Conservation (phyloP, 2,113 vertebrate genomes). For the Pan troglodytes region NHGRI_mPanTro3-v2.1_pri NC_072414.2:43170001-43170500, state of each 20-base stretch:
- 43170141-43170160: not conserved
- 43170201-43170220: not conserved
- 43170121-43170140: not conserved
- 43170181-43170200: not conserved
- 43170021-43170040: not conserved
- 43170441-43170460: not conserved
- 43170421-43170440: not conserved
- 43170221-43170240: not conserved
- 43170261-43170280: not conserved
- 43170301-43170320: not conserved
- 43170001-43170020: not conserved
- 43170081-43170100: not conserved
- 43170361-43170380: not conserved
- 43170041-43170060: not conserved
- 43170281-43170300: not conserved
- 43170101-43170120: not conserved
- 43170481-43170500: not conserved
- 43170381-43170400: not conserved
- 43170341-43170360: not conserved
- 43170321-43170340: not conserved
- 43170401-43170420: not conserved
- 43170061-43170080: slow-evolving; percentile 3
- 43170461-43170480: not conserved
- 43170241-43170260: not conserved
- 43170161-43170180: not conserved